phyloP scores from a whole-genome alignment of 2,888 invertebrate genomes.

The Drepana falcataria region DNA sequence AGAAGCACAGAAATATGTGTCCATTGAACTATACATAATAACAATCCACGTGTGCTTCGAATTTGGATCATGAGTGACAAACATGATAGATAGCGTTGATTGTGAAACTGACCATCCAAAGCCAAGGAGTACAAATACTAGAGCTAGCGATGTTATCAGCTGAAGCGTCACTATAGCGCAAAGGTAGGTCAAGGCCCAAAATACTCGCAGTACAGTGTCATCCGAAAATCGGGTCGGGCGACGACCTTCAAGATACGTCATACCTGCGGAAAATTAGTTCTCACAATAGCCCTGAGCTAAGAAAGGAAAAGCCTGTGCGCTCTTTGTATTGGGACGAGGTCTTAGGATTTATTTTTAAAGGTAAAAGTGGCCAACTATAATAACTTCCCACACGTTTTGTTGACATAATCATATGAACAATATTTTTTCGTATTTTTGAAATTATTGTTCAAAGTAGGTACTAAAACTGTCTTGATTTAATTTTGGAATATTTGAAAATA shows the following conservation, averaged over 20 bases:
- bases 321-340: not conserved
- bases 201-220: conserved; percentile 25
- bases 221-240: conserved; percentile 33
- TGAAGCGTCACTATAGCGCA: conserved; percentile 11
- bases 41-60: not conserved
- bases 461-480: too few species aligned
- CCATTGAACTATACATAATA: not conserved
- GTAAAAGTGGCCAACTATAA: too few species aligned
- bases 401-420: too few species aligned
- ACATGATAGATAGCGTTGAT: not conserved
- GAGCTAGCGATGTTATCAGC: conserved; percentile 12
- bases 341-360: too few species aligned
- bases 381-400: too few species aligned
- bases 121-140: not conserved
- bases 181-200: conserved; percentile 31
- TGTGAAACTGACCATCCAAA: not conserved
- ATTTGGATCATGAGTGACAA: not conserved
- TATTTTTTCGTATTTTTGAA: too few species aligned
- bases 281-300: not conserved
- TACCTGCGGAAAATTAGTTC: conserved; percentile 9
- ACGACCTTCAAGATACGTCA: conserved; percentile 26
- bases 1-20: too few species aligned
- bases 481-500: too few species aligned
- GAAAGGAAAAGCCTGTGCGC: not conserved
- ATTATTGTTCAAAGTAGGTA: too few species aligned